Base-by-base conservation (phyloP, 2,113 vertebrate species). In the Xiphophorus maculatus region DNA sequence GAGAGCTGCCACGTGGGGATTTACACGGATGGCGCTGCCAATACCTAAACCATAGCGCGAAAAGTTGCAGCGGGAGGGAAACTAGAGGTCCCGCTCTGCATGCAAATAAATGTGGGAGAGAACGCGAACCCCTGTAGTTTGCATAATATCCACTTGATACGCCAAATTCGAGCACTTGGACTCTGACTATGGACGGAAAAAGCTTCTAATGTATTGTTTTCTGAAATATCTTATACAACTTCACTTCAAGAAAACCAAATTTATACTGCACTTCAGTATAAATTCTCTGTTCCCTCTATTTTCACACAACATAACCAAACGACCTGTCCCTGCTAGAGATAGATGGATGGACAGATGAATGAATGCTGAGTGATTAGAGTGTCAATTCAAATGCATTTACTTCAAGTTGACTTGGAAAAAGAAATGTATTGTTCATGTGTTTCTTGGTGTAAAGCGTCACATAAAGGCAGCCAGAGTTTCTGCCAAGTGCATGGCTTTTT, bases 31-130 rank as follows among this genome's bases (percentile, higher is more conserved):
- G 88, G 89, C 91, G 91, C 87, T 76, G 84, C 83, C 58, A 75
- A 48, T 58, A 88, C 83, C 63, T 44, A 84, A 0, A 7, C 12
- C 19, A 28, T 76, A 83, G 91, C 92, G 90, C 79, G 84, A 91
- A 92, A 91, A 86, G 37, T 33, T 72, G 54, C 4, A 25, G 48
- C 13, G 67, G 58, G 66, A 42, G 71, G 11, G 51, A 37, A 58
- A 63, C 17, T 22, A n/a, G 17, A 32, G 63, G 12, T 62, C 84
- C 90, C 86, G 80, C 86, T 86, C 84, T 72, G 48, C 6, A 80
- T 85, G 88, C 80, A 81, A 84, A 76, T 0, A 27, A 37, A 37
- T 54, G 42, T 33, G 54, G 33, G 35, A 37, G 35, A 11, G 35
- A 37, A 62, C 69, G 76, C 22, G 2, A n/a, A 12, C 66, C 79